These are phyloP conservation scores for Lophotis ruficrista DNA, from an alignment of 2,113 vertebrate species.

Conservation along the genomic window DNA sequence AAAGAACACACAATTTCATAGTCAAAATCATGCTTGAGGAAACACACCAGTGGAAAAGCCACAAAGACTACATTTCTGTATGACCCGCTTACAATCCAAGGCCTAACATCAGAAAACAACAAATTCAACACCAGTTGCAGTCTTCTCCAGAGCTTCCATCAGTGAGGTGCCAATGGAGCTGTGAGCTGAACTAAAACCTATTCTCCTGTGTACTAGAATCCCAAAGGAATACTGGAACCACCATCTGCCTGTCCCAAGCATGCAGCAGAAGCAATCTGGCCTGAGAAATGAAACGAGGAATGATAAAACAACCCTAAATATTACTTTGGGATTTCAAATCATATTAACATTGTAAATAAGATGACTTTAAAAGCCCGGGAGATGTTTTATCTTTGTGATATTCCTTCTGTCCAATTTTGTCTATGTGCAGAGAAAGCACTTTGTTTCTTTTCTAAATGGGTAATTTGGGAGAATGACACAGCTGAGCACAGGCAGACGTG, in stretches of 20 bases:
- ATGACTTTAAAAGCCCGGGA: not conserved
- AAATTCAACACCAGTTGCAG: not conserved
- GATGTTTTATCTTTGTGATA: not conserved
- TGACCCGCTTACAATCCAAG: not conserved
- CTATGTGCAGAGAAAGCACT: not conserved
- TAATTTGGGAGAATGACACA: not conserved
- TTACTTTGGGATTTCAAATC: not conserved
- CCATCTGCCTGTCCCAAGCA: not conserved
- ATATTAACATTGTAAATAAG: not conserved
- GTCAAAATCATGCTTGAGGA: not conserved
- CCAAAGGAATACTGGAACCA: not conserved
- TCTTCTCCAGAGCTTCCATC: not conserved
- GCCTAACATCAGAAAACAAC: not conserved
- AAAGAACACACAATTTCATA: not conserved
- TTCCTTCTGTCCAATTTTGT: conserved; percentile 17
- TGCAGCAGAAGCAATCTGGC: not conserved
- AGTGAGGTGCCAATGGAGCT: not conserved
- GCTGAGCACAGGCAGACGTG: not conserved
- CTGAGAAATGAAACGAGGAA: not conserved
- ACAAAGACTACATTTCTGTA: not conserved
- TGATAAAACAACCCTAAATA: not conserved
- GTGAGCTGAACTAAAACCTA: not conserved
- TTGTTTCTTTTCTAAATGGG: not conserved
- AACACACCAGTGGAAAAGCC: not conserved
- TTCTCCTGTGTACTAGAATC: not conserved